Evolutionary conservation across 2,113 vertebrate species (phyloP), one percentile per base, ranked within the genome.

Genomic region (Podiceps cristatus): DNA sequence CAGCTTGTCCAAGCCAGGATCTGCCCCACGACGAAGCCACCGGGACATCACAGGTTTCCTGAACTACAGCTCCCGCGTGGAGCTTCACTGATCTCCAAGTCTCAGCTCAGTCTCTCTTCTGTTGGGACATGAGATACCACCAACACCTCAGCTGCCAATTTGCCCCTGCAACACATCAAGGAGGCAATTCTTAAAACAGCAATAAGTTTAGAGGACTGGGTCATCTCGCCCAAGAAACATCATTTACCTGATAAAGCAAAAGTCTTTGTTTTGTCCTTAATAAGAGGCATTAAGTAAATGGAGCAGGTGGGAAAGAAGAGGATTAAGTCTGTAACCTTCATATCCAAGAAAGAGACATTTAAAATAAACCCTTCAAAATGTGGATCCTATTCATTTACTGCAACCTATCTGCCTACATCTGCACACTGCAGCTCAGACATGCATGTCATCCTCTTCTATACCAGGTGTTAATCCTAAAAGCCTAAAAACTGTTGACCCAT

Each of bases 391-490:
- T 67, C 31, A 35, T 35, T 88, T 29, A 63, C 40, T 33, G 60
- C 68, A 90, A 50, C 74, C 73, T 80, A 17, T 53, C 88, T 88
- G 85, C 87, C 69, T 33, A 28, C 63, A 52, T 56, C 69, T 78
- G 49, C n/a, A 19, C 37, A 1, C 37, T 31, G 55, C 90, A 83
- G 71, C 90, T 92, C 92, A 86, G 88, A 93, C 94, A 33, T 2
- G 11, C 28, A 3, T 18, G 37, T 44, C 63, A 90, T 92, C 88
- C 88, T 80, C 82, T 58, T 71, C 86, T 88, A 86, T 86, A 95
- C 92, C 90, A 81, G 75, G 1, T 16, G 35, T 29, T 97, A 96
- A 95, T 96, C 88, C 79, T 53, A 40, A 97, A 95, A 91, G 90
- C 95, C 83, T 86, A 35, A 89, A 90, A 95, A 88, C 49, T 86